Percentiles rank a stretch among this genome's conserved stretches.
phyloP scores from a whole-genome alignment of 2,888 invertebrate genomes.

The Sphaeridia pumilis region DNA sequence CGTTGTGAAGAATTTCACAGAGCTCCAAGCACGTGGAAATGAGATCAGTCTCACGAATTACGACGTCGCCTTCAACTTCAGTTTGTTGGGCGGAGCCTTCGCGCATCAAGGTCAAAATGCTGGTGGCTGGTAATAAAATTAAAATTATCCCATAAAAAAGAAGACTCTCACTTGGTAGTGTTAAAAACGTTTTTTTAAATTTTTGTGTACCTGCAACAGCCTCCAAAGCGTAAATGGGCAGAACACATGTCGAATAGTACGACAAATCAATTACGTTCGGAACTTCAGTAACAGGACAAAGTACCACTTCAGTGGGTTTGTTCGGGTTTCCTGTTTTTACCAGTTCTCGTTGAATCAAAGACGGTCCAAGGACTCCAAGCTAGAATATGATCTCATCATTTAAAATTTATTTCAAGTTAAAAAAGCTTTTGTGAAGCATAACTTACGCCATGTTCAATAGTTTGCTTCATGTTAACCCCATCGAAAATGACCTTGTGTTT shows the following conservation, averaged over 20 bases:
- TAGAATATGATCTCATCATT: conserved; percentile 39
- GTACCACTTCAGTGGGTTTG: conserved; percentile 24
- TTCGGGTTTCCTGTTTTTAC: conserved; percentile 37
- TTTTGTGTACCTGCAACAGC: conserved; percentile 56
- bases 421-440: no score
- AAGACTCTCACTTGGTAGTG: no score
- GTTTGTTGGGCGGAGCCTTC: background rate
- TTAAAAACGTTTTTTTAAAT: no score
- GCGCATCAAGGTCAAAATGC: conserved; percentile 44
- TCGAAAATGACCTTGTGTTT: conserved; percentile 59
- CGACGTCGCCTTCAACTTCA: conserved; percentile 33
- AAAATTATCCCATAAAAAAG: no score
- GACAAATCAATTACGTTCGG: conserved; percentile 73
- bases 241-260: conserved; percentile 75
- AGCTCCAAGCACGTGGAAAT: conserved; percentile 56
- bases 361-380: conserved; percentile 64
- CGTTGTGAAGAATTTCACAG: conserved; percentile 69
- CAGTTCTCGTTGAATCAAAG: conserved; percentile 53
- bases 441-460: conserved; percentile 63
- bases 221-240: conserved; percentile 68
- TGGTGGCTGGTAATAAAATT: conserved; percentile 43
- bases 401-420: no score
- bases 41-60: conserved; percentile 48
- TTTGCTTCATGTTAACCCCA: conserved; percentile 53
- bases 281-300: conserved; percentile 57